Percentiles rank a stretch among this genome's conserved stretches.
phyloP scores from a whole-genome alignment of 2,113 vertebrate species.

The Danio rerio region DNA sequence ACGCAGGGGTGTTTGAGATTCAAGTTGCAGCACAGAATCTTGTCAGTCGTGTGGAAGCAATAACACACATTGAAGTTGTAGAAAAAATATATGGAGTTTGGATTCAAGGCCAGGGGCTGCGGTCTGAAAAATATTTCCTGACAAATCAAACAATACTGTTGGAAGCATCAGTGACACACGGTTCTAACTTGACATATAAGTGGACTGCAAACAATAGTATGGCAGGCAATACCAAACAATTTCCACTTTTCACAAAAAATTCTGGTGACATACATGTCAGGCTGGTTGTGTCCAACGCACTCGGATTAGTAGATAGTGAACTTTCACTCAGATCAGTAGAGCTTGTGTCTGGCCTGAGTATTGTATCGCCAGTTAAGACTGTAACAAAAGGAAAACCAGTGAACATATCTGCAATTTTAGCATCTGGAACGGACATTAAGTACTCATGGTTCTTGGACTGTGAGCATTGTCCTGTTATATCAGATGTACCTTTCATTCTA shows the following conservation, averaged over 20 bases:
- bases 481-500: slow-evolving; percentile 63
- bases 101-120: slow-evolving; percentile 64
- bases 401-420: slow-evolving; percentile 68
- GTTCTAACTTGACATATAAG: slow-evolving; percentile 74
- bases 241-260: slow-evolving; percentile 61
- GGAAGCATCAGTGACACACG: slow-evolving; percentile 63
- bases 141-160: slow-evolving; percentile 66
- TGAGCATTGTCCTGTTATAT: slow-evolving; percentile 46
- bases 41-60: slow-evolving; percentile 65
- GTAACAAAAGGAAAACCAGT: slow-evolving; percentile 63
- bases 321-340: slow-evolving; percentile 69
- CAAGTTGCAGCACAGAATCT: slow-evolving; percentile 67
- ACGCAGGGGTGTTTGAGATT: slow-evolving; percentile 71
- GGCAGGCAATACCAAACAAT: slow-evolving; percentile 51
- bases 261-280: slow-evolving; percentile 66
- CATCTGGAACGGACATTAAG: slow-evolving; percentile 70
- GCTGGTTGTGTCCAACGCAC: slow-evolving; percentile 70
- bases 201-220: slow-evolving; percentile 66
- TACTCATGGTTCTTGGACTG: slow-evolving; percentile 71
- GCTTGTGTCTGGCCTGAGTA: slow-evolving; percentile 56
- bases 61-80: slow-evolving; percentile 67
- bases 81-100: slow-evolving; percentile 71
- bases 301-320: slow-evolving; percentile 61
- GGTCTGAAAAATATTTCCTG: slow-evolving; percentile 65
- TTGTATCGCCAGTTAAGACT: slow-evolving; percentile 53